Conservation (phyloP, 2,113 vertebrate species). For the Lucifuga dentata region DNA sequence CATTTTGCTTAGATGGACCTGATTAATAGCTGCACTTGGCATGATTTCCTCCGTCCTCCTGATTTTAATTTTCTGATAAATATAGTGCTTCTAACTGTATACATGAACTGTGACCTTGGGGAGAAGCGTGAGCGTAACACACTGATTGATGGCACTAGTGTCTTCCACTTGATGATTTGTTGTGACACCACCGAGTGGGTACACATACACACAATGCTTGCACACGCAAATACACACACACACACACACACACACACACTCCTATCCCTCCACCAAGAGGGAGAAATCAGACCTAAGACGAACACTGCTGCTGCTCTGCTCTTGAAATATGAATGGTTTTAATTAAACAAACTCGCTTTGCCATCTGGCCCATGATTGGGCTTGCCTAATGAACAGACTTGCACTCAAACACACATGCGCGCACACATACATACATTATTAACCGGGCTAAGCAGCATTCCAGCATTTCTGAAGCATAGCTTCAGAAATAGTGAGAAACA, state of each 20-base stretch:
- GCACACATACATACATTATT: conserved; percentile 49
- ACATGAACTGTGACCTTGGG: conserved; percentile 56
- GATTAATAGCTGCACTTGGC: conserved; percentile 10
- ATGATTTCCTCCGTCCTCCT: conserved; percentile 23
- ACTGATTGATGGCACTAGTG: conserved; percentile 46
- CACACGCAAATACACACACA: conserved; percentile 38
- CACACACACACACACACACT: not conserved
- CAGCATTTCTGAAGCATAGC: conserved; percentile 33
- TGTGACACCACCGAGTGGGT: not conserved
- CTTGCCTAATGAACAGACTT: conserved; percentile 77
- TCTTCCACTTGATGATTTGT: conserved; percentile 48
- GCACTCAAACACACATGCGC: conserved; percentile 43
- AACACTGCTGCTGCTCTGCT: conserved; percentile 66
- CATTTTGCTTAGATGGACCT: not conserved
- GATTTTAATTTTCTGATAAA: conserved; percentile 57
- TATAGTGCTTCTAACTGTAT: conserved; percentile 30
- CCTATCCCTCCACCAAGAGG: conserved; percentile 50
- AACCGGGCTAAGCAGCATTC: conserved; percentile 65
- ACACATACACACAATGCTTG: not conserved
- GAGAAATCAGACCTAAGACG: conserved; percentile 69
- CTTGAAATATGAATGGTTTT: conserved; percentile 87
- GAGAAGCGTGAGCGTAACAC: conserved; percentile 15
- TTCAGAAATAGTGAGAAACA: conserved; percentile 51
- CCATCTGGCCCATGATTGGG: conserved; percentile 83
- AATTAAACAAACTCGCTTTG: conserved; percentile 84